A percentile compares a stretch with the other conserved stretches of the same genome.
Conservation (phyloP, 2,797 vertebrate genomes). For the Sphenopsis melanotis region DNA sequence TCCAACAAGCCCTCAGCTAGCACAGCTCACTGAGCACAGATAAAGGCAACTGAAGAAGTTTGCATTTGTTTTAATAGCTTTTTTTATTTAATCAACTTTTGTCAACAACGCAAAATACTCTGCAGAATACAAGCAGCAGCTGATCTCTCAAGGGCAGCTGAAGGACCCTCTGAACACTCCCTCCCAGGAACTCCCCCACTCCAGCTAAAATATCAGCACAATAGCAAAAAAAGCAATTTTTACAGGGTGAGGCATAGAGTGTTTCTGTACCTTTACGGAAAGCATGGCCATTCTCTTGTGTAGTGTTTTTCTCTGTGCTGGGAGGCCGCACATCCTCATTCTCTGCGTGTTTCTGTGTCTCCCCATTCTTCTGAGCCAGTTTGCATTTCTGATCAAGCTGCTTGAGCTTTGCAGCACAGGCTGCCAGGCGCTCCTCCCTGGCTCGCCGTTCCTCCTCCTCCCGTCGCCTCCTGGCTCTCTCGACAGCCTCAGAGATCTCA, state of each 20-base stretch:
- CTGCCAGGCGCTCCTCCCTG: slow-evolving; percentile 91
- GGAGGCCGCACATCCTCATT: slow-evolving; percentile 77
- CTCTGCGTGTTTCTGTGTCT: slow-evolving; percentile 78
- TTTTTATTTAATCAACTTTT: neutral
- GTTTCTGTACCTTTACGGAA: slow-evolving; percentile 80
- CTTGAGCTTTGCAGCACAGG: slow-evolving; percentile 96
- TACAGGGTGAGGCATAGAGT: neutral
- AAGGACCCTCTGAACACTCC: neutral
- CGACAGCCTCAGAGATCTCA: slow-evolving; percentile 92
- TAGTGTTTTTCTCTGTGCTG: slow-evolving; percentile 71
- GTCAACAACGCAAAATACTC: neutral
- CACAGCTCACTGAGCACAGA: neutral
- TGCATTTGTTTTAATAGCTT: neutral
- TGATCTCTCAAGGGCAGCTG: neutral
- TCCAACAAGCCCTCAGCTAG: neutral
- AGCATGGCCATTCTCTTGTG: slow-evolving; percentile 79
- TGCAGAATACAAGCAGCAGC: neutral
- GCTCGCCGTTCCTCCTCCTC: slow-evolving; percentile 93
- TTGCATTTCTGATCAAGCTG: slow-evolving; percentile 92
- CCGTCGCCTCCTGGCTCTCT: slow-evolving; percentile 88
- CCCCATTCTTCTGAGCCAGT: slow-evolving; percentile 78
- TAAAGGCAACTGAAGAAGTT: neutral
- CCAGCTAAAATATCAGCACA: neutral
- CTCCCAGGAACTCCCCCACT: neutral
- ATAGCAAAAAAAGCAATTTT: neutral